These are phyloP conservation scores for Pogonocichla stellata DNA, from an alignment of 2,113 vertebrate genomes.

Conservation along the genomic window DNA sequence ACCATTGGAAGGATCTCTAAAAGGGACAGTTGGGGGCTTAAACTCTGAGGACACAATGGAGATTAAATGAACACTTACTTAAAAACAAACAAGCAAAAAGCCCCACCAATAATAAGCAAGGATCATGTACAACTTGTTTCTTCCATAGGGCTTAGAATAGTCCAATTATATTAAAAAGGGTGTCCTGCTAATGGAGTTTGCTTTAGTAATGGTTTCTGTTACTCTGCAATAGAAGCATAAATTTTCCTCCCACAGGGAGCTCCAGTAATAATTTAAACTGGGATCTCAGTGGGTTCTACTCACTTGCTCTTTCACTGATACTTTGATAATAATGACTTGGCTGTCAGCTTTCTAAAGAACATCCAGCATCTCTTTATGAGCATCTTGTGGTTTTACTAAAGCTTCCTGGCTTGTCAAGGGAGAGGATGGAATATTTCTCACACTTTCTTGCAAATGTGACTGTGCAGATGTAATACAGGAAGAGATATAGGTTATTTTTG, in stretches of 20 bases:
- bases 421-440: neutral
- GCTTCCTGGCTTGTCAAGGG: neutral
- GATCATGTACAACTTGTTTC: neutral
- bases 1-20: neutral
- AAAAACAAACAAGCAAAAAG: neutral
- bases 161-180: neutral
- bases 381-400: constrained; percentile 30
- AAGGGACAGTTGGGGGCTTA: neutral
- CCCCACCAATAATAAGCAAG: neutral
- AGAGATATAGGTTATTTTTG: neutral
- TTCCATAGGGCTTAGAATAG: neutral
- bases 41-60: neutral
- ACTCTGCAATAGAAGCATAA: neutral
- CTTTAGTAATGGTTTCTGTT: neutral
- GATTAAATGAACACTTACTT: neutral
- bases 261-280: neutral
- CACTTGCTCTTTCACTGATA: neutral
- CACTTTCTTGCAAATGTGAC: neutral
- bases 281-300: neutral
- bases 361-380: neutral
- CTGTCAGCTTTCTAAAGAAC: neutral
- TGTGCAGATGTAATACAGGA: neutral
- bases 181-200: neutral
- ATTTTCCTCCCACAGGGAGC: neutral
- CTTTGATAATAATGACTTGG: neutral